Evolutionary conservation across 1,140 invertebrate species (phyloP), one percentile per base, ranked within the genome.

Genomic region (Nilaparvata lugens): DNA sequence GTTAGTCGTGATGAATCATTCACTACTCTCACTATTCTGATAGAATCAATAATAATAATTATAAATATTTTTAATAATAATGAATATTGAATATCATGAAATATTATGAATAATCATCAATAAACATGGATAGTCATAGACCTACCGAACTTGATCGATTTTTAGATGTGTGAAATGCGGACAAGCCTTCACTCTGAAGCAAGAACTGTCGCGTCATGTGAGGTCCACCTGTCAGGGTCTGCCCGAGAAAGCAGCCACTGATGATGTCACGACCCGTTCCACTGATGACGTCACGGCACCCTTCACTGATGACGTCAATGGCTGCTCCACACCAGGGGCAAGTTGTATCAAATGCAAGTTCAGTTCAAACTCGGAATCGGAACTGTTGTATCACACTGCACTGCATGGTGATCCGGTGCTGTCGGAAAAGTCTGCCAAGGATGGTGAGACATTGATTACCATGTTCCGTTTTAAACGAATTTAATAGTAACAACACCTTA

Each of bases 201-300:
- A 90, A 74, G 86, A 88, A 65, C 75, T 89, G 6, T 81, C 83
- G 0, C 78, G 79, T 14, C 88, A 90, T 67, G 78, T 86, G 0
- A 70, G 70, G 53, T 69, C 72, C 24, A 28, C 25, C 5, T 60
- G 59, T 19, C n/a, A 43, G 13, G 59, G 38, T 13, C 21, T 56
- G 7, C 24, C 24, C 18, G 7, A 28, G 16, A 23, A 38, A 14
- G 3, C 31, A 4, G 24, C 54, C 9, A 14, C 51, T 43, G 18
- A 14, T 21, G 45, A 40, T 40, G 38, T 40, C 9, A 9, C 9
- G 38, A 9, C 9, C 9, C 19, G 16, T 1, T 6, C 43, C n/a
- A 14, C 45, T 6, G 28, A 43, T 9, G 18, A 18, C 14, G 24
- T 7, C 19, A 35, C 24, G 13, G 13, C 7, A 14, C 11, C 42